Evolutionary conservation across 92 coral and sea anemone genomes (phyloP), one percentile per base, ranked within the genome.

Genomic region (Zoanthus sociatus): DNA sequence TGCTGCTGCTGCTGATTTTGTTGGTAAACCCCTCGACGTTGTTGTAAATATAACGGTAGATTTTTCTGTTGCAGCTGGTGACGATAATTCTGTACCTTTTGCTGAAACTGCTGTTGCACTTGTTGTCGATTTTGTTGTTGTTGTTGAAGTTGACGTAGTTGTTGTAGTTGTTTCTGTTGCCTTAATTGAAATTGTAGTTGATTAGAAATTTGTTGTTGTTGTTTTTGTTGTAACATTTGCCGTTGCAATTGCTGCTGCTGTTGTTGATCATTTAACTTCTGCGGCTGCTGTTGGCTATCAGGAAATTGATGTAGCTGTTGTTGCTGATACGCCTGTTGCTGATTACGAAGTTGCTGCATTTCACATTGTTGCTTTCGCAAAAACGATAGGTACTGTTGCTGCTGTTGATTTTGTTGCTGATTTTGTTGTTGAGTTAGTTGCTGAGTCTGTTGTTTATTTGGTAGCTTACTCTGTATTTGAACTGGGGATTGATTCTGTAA

Each of bases 241-340:
- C 42, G 83, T 37, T 89, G 68, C 33, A 44, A 56, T 20, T 90
- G 86, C 12, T 71, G 55, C 16, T 83, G 60, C 17, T 0, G 61
- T 6, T 54, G 66, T 53, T 31, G 55, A 50, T 50, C 12, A 7
- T 50, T 7, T 7, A 50, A 11, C 12, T 50, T 7, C 55, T 50
- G 55, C 7, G 10, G 9, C 0, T 50, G 55, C 55, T 11, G 55
- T 37, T 4, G 42, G 42, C 42, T 37, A 50, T 50, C 55, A 50
- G 10, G 55, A 50, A 50, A 50, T 50, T 50, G 55, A 7, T 50
- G 12, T 50, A 1, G 55, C 55, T 50, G 55, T 50, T 50, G 55
- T 11, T 50, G 9, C 9, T 7, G 9, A 50, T 50, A 5, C 12
- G 1, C 8, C 7, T 5, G 10, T 7, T 50, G 9, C 1, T 9